Evolutionary conservation across 2,888 invertebrate genomes (phyloP).

Genomic region (Lepidocyrtinus sp.): DNA sequence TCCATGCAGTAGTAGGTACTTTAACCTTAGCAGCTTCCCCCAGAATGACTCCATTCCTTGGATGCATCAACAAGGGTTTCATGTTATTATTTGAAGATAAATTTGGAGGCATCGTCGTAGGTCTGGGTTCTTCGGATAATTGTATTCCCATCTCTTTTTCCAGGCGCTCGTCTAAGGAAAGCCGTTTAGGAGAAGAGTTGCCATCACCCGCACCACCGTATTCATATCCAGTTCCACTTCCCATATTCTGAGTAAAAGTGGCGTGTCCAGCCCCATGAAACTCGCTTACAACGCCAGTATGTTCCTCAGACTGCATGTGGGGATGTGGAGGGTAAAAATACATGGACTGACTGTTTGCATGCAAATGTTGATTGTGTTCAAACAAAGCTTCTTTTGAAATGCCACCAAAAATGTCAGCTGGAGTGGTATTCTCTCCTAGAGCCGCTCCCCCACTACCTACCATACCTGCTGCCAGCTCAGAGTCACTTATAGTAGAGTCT

Average conservation of each 20-base stretch:
- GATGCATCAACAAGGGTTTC: too few relatives aligned
- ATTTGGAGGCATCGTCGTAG: slow-evolving; percentile 5
- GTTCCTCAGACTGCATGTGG: slow-evolving; percentile 1
- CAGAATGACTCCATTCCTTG: too few relatives aligned
- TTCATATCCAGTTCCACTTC: slow-evolving; percentile 10
- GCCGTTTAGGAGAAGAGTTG: slow-evolving; percentile 76
- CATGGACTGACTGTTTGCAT: slow-evolving; percentile 56
- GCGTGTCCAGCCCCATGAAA: neutral
- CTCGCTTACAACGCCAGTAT: slow-evolving; percentile 14
- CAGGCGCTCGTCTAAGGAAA: slow-evolving; percentile 78
- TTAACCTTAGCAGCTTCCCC: slow-evolving; percentile 14
- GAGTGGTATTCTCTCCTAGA: slow-evolving; percentile 23
- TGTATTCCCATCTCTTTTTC: slow-evolving; percentile 76
- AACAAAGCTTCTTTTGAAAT: slow-evolving; percentile 53
- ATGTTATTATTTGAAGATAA: too few relatives aligned
- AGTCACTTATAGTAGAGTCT: slow-evolving; percentile 76
- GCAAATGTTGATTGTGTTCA: slow-evolving; percentile 52
- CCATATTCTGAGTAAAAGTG: neutral
- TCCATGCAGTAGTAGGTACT: slow-evolving; percentile 6
- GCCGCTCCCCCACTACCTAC: slow-evolving; percentile 20
- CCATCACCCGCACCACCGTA: too few relatives aligned
- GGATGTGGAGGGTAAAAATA: slow-evolving; percentile 53
- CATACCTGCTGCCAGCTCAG: slow-evolving; percentile 72
- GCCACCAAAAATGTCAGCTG: slow-evolving; percentile 53
- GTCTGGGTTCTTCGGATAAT: slow-evolving; percentile 51